Conservation (phyloP, 2,797 vertebrate genomes). For the Lepidocolaptes lacrymiger region DNA sequence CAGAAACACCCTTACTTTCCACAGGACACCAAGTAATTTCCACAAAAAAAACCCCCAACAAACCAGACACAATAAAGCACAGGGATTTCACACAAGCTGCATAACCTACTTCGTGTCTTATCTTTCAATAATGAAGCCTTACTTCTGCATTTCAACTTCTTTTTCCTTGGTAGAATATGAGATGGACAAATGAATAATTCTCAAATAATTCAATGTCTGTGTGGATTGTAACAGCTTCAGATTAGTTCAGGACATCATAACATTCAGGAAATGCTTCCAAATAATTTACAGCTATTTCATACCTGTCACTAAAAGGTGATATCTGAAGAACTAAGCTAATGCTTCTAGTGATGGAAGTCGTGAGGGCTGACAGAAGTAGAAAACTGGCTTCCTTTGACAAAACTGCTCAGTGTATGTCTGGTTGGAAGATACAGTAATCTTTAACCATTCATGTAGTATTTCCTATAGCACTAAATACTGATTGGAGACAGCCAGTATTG, state of each 20-base stretch:
- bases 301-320: background rate
- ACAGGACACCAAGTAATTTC: background rate
- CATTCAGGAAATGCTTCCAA: background rate
- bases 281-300: background rate
- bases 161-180: background rate
- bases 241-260: background rate
- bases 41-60: accelerated
- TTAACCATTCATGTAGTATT: background rate
- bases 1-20: background rate
- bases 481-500: background rate
- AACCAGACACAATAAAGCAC: background rate
- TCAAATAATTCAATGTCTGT: background rate
- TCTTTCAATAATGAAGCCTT: background rate
- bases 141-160: background rate
- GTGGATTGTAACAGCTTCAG: background rate
- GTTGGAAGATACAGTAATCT: background rate
- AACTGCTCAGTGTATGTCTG: background rate
- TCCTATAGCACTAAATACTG: background rate
- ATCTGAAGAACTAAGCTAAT: background rate
- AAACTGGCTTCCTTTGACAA: background rate
- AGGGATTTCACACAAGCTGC: background rate
- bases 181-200: background rate
- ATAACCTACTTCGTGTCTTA: background rate
- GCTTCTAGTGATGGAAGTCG: background rate
- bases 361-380: background rate